A percentile compares a stretch with the other conserved stretches of the same genome.
phyloP scores from a whole-genome alignment of 2,888 invertebrate genomes.

The Pseudanteris insignis region DNA sequence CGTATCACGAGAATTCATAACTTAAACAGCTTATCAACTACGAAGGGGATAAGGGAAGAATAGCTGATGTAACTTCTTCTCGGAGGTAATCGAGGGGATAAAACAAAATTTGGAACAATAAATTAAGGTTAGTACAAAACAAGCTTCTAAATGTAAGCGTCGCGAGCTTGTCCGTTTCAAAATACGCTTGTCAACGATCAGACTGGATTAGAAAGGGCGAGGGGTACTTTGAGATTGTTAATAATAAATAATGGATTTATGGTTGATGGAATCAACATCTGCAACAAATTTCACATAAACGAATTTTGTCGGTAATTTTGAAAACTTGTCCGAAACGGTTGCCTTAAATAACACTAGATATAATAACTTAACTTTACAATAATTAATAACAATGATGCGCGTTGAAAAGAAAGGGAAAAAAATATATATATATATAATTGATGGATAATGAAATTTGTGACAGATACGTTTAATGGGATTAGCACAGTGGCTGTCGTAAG shows the following conservation, averaged over 20 bases:
- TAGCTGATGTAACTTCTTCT: too few relatives aligned
- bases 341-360: too few relatives aligned
- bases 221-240: constrained; percentile 27
- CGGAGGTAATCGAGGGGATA: constrained; percentile 41
- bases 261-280: constrained; percentile 8
- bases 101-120: constrained; percentile 57
- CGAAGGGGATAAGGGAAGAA: constrained; percentile 26
- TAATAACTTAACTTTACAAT: too few relatives aligned
- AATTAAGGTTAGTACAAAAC: constrained; percentile 59
- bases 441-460: too few relatives aligned
- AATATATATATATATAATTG: too few relatives aligned
- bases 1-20: constrained; percentile 55
- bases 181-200: constrained; percentile 27
- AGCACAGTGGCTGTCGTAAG: too few relatives aligned
- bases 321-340: too few relatives aligned
- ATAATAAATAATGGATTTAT: constrained; percentile 42
- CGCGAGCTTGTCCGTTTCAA: constrained; percentile 29
- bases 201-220: constrained; percentile 9
- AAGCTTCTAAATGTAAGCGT: too few relatives aligned
- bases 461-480: too few relatives aligned
- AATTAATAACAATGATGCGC: too few relatives aligned
- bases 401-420: too few relatives aligned
- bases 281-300: constrained; percentile 24
- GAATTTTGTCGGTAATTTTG: too few relatives aligned
- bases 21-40: constrained; percentile 50